Evolutionary conservation across 2,888 invertebrate genomes (phyloP).

Genomic region (Limulus polyphemus): DNA sequence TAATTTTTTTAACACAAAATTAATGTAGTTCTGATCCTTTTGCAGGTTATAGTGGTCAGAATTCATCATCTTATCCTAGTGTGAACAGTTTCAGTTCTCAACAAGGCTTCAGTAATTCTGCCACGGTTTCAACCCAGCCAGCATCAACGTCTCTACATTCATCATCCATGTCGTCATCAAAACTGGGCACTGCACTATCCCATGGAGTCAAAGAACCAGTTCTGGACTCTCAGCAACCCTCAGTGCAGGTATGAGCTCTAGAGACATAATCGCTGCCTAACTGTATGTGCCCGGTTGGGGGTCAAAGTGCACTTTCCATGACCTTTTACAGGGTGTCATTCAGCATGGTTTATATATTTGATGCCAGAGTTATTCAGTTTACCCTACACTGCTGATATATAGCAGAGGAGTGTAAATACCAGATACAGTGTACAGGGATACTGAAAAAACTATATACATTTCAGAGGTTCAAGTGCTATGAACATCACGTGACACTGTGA

Average conservation of each 20-base stretch:
- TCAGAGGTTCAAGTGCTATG: too few species aligned
- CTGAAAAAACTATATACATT: too few species aligned
- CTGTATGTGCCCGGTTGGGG: too few species aligned
- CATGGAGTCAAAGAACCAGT: slow-evolving; percentile 20
- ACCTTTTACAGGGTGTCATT: too few species aligned
- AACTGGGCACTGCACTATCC: slow-evolving; percentile 11
- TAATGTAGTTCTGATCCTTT: slow-evolving; percentile 15
- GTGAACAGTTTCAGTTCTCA: slow-evolving; percentile 10
- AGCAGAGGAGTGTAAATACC: too few species aligned
- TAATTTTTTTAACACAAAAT: slow-evolving; percentile 10
- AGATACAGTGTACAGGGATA: too few species aligned
- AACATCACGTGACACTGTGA: too few species aligned
- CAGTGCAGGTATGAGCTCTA: slow-evolving; percentile 14
- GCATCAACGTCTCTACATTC: slow-evolving; percentile 10
- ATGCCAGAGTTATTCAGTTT: too few species aligned
- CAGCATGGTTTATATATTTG: too few species aligned
- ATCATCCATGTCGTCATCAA: slow-evolving; percentile 13
- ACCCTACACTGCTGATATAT: too few species aligned
- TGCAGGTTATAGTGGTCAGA: slow-evolving; percentile 10
- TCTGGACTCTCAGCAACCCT: slow-evolving; percentile 18
- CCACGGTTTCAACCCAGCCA: slow-evolving; percentile 10
- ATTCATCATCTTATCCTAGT: too few species aligned
- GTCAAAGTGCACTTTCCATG: too few species aligned
- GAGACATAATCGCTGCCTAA: not conserved
- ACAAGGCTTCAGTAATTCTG: slow-evolving; percentile 16